Conservation (phyloP, 2,113 vertebrate species). For the Podiceps cristatus region DNA sequence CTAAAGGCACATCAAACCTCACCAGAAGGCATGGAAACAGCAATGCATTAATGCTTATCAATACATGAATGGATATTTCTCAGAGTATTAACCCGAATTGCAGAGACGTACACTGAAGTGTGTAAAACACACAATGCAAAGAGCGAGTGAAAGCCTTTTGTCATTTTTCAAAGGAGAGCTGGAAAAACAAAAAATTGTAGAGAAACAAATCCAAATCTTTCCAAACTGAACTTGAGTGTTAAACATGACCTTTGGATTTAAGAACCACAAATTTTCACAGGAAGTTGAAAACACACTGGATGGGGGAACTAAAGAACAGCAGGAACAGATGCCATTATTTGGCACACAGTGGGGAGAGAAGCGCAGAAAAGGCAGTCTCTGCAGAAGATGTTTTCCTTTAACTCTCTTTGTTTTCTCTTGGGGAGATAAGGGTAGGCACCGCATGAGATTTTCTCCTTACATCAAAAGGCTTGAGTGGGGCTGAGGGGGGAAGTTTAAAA, state of each 20-base stretch:
- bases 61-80: not conserved
- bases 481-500: not conserved
- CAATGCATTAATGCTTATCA: conserved; percentile 38
- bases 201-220: conserved; percentile 19
- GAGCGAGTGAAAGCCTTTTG: not conserved
- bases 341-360: conserved; percentile 66
- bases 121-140: not conserved
- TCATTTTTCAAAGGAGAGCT: not conserved
- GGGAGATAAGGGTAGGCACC: conserved; percentile 52
- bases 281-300: conserved; percentile 59
- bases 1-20: not conserved
- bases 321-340: conserved; percentile 78
- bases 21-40: not conserved
- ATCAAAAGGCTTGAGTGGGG: conserved; percentile 17
- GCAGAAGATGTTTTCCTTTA: conserved; percentile 67
- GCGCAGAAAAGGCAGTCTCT: conserved; percentile 58
- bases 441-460: conserved; percentile 25
- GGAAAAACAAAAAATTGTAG: not conserved
- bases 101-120: not conserved
- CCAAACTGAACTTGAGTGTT: conserved; percentile 14
- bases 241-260: conserved; percentile 48
- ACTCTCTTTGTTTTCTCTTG: conserved; percentile 64
- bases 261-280: conserved; percentile 28
- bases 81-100: not conserved
- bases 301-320: conserved; percentile 74